phyloP scores from a whole-genome alignment of 2,797 vertebrate species.

The Phataginus tetradactyla region DNA sequence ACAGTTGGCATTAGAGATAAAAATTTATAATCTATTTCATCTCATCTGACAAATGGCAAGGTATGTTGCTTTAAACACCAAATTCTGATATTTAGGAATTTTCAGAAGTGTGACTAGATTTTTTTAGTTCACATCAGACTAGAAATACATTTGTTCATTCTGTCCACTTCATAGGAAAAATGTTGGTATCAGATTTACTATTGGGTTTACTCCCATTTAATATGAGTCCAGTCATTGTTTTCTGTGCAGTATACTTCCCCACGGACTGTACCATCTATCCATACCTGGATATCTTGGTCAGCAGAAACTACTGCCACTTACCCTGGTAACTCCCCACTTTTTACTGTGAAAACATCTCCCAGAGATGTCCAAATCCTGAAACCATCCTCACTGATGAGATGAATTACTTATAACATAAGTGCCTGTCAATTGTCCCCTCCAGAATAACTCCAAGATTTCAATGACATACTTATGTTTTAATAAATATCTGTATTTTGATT shows the following conservation, averaged over 20 bases:
- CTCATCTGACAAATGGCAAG: conserved; percentile 70
- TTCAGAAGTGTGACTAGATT: conserved; percentile 46
- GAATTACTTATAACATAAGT: background rate
- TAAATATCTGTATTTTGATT: background rate
- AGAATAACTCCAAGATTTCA: conserved; percentile 16
- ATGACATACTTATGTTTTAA: background rate
- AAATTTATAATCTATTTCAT: conserved; percentile 70
- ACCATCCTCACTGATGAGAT: background rate
- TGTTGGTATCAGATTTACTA: background rate
- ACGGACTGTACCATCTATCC: background rate
- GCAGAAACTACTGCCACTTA: background rate
- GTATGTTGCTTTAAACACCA: conserved; percentile 74
- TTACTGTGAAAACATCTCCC: background rate
- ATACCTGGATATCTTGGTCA: background rate
- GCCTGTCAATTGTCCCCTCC: background rate
- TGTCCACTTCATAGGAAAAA: conserved; percentile 51
- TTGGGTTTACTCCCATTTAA: background rate
- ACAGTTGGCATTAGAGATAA: conserved; percentile 70
- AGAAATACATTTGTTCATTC: conserved; percentile 45
- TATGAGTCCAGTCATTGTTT: background rate
- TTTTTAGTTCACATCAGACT: conserved; percentile 52
- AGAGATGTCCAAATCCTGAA: background rate
- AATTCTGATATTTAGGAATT: conserved; percentile 67
- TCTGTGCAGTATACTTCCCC: background rate
- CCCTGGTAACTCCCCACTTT: background rate